Conservation (phyloP, 2,888 invertebrate genomes). For the Polydrusus cervinus region DNA sequence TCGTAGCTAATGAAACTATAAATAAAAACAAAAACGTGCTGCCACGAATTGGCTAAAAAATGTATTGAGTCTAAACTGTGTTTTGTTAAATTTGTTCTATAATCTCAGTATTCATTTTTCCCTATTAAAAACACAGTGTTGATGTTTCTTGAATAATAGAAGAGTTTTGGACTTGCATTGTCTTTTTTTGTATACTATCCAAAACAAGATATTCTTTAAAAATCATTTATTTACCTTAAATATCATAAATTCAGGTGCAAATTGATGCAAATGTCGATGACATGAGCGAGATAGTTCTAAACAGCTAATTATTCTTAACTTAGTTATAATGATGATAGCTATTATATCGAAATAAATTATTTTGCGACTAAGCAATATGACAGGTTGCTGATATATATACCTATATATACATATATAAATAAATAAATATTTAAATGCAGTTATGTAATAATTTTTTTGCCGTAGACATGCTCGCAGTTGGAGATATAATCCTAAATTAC, state of each 20-base stretch:
- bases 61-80: neutral
- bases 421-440: too few relatives aligned
- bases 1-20: constrained; percentile 12
- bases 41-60: constrained; percentile 9
- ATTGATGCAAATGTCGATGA: neutral
- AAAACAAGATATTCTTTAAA: too few relatives aligned
- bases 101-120: too few relatives aligned
- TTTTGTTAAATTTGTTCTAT: neutral
- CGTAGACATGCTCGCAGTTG: too few relatives aligned
- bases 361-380: constrained; percentile 4
- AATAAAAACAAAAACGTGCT: constrained; percentile 16
- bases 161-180: too few relatives aligned
- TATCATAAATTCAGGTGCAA: constrained; percentile 3
- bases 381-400: too few relatives aligned
- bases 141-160: too few relatives aligned
- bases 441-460: neutral
- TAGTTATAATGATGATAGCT: neutral
- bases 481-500: neutral
- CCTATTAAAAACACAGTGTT: too few relatives aligned
- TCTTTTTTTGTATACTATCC: too few relatives aligned
- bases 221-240: neutral
- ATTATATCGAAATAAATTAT: neutral
- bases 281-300: constrained; percentile 1
- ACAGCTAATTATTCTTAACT: constrained; percentile 1
- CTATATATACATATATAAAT: too few relatives aligned